phyloP scores from a whole-genome alignment of 2,888 invertebrate genomes.

The Caenorhabditis angaria region DNA sequence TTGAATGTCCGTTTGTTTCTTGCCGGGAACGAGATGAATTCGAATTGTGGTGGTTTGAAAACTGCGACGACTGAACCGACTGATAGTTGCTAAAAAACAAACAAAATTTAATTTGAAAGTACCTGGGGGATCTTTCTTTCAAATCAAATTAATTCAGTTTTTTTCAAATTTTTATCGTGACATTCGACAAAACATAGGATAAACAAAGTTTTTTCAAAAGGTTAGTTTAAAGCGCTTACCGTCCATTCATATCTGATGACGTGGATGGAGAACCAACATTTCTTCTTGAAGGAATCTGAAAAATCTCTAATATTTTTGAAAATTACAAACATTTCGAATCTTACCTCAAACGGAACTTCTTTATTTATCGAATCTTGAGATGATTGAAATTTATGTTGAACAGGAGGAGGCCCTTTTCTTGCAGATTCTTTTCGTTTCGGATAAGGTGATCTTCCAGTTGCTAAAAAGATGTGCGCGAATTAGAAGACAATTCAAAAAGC shows the following conservation, averaged over 20 bases:
- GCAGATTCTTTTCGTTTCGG: conserved; percentile 48
- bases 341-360: conserved; percentile 47
- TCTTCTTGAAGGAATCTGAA: conserved; percentile 38
- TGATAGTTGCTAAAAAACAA: conserved; percentile 5
- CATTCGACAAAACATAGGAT: conserved; percentile 9
- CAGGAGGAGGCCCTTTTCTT: conserved; percentile 38
- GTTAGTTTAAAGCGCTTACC: conserved; percentile 11
- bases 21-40: conserved; percentile 27
- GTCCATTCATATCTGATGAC: conserved; percentile 8
- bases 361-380: conserved; percentile 36
- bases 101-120: not conserved
- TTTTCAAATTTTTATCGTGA: conserved; percentile 1
- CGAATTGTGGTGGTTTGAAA: conserved; percentile 25
- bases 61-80: not conserved
- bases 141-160: too few species aligned
- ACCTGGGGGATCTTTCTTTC: not conserved
- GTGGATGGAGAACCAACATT: conserved; percentile 22
- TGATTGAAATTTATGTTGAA: conserved; percentile 22
- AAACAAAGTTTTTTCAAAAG: too few species aligned
- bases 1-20: conserved; percentile 5
- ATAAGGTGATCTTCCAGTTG: conserved; percentile 53
- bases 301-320: not conserved
- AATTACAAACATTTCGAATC: not conserved
- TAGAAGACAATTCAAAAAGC: conserved; percentile 13
- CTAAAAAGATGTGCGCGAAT: conserved; percentile 24